Base-by-base conservation (phyloP, 2,113 vertebrate genomes). In the Ptyas mucosa region DNA sequence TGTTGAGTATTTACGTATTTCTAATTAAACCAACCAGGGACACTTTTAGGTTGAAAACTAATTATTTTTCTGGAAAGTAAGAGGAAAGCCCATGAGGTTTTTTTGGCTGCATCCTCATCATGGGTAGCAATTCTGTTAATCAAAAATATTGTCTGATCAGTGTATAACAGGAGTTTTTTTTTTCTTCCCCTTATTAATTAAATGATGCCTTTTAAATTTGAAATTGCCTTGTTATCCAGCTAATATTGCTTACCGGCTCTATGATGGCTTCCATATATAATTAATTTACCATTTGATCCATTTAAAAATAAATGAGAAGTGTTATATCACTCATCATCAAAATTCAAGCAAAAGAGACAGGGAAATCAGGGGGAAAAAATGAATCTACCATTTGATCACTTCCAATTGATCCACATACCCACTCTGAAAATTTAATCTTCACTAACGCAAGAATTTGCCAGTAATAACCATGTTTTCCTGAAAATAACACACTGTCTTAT, bases 251-350 rank as follows among this genome's bases (percentile, higher is more conserved):
- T 92, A 94, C 34, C 24, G 64, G 20, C 85, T 90, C 46, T 54
- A 53, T 24, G 52, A 69, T 89, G 57, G 49, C 15, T 94, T 86
- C 51, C 43, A 21, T 94, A 57, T 92, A 75, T 87, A 93, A 89
- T 90, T 92, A 85, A 75, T 90, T 94, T 69, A 26, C 51, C 88
- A 90, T 94, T 92, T 92, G 39, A 87, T 51, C 90, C 52, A 92
- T 87, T 87, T 87, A 90, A 90, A 90, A 94, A 86, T 90, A 89
- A 94, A 92, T 94, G 89, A 94, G 85, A 94, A 87, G 57, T 39
- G 5, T 90, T 90, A 87, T 92, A 51, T 92, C 87, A 51, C 69
- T 90, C 93, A 92, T 87, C 85, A 89, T 92, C 88, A 87, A 55
- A 86, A 94, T 90, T 92, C 91, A 57, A 75, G 87, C 85, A 69